Evolutionary conservation across 2,113 vertebrate species (phyloP).

Genomic region (Cervus canadensis): DNA sequence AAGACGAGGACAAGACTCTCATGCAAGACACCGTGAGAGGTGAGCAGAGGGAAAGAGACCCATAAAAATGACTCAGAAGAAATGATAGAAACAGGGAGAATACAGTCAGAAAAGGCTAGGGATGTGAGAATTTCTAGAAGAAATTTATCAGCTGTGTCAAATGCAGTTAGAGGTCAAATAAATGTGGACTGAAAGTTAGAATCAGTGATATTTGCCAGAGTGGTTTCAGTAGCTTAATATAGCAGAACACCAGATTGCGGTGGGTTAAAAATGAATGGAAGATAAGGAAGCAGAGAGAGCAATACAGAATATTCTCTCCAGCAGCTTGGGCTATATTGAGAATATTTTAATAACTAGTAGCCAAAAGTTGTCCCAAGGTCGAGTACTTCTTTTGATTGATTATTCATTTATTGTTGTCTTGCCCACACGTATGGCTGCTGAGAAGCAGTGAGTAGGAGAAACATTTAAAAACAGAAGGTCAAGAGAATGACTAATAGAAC

Average conservation of each 20-base stretch:
- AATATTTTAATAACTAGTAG: constrained; percentile 3
- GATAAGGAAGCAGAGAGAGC: neutral
- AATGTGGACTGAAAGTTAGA: neutral
- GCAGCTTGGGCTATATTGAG: neutral
- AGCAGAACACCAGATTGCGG: neutral
- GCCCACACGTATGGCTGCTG: neutral
- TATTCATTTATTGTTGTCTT: neutral
- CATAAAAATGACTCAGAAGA: neutral
- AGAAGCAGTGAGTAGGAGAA: neutral
- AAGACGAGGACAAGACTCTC: neutral
- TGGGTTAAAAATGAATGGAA: neutral
- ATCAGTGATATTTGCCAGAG: neutral
- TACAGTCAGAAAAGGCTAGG: neutral
- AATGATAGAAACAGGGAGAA: neutral
- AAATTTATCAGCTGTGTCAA: neutral
- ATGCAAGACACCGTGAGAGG: neutral
- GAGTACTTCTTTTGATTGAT: neutral
- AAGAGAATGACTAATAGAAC: neutral
- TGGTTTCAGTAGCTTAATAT: neutral
- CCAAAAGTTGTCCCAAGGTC: neutral
- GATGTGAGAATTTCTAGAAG: neutral
- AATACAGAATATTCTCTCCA: neutral
- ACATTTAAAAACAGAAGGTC: neutral
- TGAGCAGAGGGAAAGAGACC: neutral
- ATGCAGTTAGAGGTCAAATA: neutral